These are phyloP conservation scores for Sebastes steindachneri DNA, from an alignment of 2,797 vertebrate species.

Conservation along the genomic window DNA sequence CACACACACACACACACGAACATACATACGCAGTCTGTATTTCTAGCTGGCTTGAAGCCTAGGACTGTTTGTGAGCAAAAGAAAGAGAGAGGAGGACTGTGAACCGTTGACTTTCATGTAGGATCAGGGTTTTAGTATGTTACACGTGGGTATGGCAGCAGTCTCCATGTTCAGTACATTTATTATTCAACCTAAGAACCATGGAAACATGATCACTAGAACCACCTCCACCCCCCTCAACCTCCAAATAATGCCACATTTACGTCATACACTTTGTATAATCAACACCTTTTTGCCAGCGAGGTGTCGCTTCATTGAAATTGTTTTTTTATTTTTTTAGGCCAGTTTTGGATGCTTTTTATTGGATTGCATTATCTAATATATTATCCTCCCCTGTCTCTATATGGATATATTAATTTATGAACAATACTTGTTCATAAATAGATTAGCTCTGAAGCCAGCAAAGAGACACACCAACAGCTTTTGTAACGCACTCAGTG, in stretches of 20 bases:
- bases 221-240: neutral
- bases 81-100: neutral
- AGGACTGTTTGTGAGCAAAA: constrained; percentile 14
- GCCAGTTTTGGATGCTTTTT: neutral
- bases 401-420: neutral
- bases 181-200: neutral
- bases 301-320: neutral
- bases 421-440: neutral
- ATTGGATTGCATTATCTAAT: neutral
- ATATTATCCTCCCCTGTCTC: neutral
- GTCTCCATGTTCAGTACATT: neutral
- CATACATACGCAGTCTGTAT: constrained; percentile 17
- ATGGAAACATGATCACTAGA: neutral
- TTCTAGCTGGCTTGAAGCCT: constrained; percentile 38
- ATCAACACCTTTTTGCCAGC: neutral
- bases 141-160: neutral
- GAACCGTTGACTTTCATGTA: neutral
- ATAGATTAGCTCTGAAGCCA: neutral
- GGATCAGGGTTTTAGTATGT: neutral
- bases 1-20: neutral
- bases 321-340: neutral
- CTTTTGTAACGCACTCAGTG: neutral
- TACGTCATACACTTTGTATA: neutral
- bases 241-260: neutral
- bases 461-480: neutral